Evolutionary conservation across 2,888 invertebrate genomes (phyloP).

Genomic region (Cephus runcator): DNA sequence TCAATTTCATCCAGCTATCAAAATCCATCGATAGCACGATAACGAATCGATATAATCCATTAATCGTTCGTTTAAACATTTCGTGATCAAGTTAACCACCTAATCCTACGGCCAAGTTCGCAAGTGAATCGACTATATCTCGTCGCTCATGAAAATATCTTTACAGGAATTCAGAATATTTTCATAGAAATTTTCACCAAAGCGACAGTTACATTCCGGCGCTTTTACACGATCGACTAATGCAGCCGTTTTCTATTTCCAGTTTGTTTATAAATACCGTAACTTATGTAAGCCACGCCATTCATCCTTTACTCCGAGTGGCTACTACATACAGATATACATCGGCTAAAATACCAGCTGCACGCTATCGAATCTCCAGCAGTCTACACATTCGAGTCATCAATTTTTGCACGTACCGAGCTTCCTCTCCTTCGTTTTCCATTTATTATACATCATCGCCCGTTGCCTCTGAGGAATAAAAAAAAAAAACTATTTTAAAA

Average conservation of each 20-base stretch:
- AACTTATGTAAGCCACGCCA: constrained; percentile 35
- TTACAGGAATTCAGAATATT: too few relatives aligned
- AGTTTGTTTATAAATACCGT: constrained; percentile 35
- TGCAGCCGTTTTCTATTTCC: constrained; percentile 26
- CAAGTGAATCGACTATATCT: too few relatives aligned
- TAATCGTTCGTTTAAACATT: too few relatives aligned
- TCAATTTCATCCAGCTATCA: too few relatives aligned
- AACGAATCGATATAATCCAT: too few relatives aligned
- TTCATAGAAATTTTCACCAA: neutral
- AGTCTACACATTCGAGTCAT: neutral
- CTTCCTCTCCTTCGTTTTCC: neutral
- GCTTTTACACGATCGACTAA: neutral
- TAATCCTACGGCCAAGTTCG: too few relatives aligned
- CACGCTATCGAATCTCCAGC: neutral
- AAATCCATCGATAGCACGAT: too few relatives aligned
- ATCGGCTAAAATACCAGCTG: neutral
- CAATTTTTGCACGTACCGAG: neutral
- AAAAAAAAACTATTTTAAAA: neutral
- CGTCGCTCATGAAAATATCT: too few relatives aligned
- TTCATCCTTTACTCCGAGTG: constrained; percentile 30
- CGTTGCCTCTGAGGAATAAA: neutral
- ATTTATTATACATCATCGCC: neutral
- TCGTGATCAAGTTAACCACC: too few relatives aligned
- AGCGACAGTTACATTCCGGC: neutral
- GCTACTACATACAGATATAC: neutral